A percentile compares a stretch with the other conserved stretches of the same genome.
These are phyloP conservation scores for Panagrolaimus sp. DNA, from an alignment of 1,140 invertebrate genomes.

Conservation along the genomic window DNA sequence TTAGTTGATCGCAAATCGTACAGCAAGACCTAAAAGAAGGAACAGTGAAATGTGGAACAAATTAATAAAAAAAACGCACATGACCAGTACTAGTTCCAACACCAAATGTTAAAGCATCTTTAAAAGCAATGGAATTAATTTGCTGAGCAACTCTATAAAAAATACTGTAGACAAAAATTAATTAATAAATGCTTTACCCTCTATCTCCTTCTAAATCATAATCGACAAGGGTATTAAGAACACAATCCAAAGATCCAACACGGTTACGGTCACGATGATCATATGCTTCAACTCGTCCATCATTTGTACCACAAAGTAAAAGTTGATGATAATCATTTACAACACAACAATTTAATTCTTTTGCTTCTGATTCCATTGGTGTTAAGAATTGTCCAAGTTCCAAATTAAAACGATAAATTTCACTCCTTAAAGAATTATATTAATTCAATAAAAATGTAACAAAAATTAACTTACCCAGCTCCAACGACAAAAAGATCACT, in stretches of 20 bases:
- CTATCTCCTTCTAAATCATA: background rate
- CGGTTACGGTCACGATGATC: conserved; percentile 74
- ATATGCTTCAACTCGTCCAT: conserved; percentile 90
- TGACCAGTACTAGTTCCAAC: conserved; percentile 89
- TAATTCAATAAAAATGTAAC: background rate
- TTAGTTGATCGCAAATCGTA: conserved; percentile 88
- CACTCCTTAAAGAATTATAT: conserved; percentile 64
- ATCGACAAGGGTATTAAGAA: conserved; percentile 66
- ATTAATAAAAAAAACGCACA: conserved; percentile 61
- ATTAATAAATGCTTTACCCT: conserved; percentile 1
- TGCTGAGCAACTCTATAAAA: conserved; percentile 67
- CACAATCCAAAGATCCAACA: conserved; percentile 78
- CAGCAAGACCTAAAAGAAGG: conserved; percentile 67
- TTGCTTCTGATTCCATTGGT: conserved; percentile 71
- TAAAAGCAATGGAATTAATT: conserved; percentile 64
- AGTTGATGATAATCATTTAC: conserved; percentile 84
- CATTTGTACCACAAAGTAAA: conserved; percentile 77
- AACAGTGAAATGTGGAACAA: conserved; percentile 8
- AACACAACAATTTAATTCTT: conserved; percentile 70
- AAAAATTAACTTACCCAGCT: conserved; percentile 66
- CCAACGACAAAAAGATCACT: conserved; percentile 90
- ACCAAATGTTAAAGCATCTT: conserved; percentile 73
- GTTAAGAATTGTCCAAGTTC: conserved; percentile 87
- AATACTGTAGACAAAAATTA: conserved; percentile 13
- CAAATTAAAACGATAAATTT: conserved; percentile 89